Percentiles rank a stretch among this genome's conserved stretches.
Conservation (phyloP, 2,113 vertebrate genomes). For the Hydrolagus affinis region DNA sequence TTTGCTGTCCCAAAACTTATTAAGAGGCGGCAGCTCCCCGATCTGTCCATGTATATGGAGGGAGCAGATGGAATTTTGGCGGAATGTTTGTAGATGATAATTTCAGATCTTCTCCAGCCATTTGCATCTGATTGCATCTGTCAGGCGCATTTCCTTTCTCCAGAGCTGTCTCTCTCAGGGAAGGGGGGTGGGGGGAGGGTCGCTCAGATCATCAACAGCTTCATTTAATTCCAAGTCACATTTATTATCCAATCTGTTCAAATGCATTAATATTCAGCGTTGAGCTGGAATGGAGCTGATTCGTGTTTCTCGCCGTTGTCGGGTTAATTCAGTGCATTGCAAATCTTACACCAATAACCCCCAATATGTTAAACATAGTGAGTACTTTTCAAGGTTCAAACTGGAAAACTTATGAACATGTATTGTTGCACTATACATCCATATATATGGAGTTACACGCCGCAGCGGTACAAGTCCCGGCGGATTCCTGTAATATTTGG, state of each 20-base stretch:
- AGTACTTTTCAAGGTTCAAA: neutral
- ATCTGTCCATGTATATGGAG: constrained; percentile 59
- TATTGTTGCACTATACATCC: neutral
- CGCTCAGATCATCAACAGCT: constrained; percentile 53
- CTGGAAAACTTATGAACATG: neutral
- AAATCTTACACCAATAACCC: constrained; percentile 33
- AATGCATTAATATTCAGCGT: constrained; percentile 58
- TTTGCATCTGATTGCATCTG: constrained; percentile 83
- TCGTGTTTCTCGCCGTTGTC: constrained; percentile 28
- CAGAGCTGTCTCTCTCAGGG: constrained; percentile 41
- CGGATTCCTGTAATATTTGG: neutral
- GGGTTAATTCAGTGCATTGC: constrained; percentile 34
- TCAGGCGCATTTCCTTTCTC: constrained; percentile 55
- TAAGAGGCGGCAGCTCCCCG: constrained; percentile 52
- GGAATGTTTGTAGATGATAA: constrained; percentile 92
- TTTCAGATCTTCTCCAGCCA: constrained; percentile 72
- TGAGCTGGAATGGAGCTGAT: constrained; percentile 41
- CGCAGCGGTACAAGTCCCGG: neutral
- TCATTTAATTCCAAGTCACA: constrained; percentile 62
- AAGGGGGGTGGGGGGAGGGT: constrained; percentile 30
- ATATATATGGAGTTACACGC: no score
- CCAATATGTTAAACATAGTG: constrained; percentile 33
- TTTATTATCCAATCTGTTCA: constrained; percentile 57
- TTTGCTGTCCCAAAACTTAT: constrained; percentile 92
- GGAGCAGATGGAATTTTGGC: constrained; percentile 84